A percentile compares a stretch with the other conserved stretches of the same genome.
These are phyloP conservation scores for Lanius ludovicianus DNA, from an alignment of 2,113 vertebrate species.

Conservation along the genomic window DNA sequence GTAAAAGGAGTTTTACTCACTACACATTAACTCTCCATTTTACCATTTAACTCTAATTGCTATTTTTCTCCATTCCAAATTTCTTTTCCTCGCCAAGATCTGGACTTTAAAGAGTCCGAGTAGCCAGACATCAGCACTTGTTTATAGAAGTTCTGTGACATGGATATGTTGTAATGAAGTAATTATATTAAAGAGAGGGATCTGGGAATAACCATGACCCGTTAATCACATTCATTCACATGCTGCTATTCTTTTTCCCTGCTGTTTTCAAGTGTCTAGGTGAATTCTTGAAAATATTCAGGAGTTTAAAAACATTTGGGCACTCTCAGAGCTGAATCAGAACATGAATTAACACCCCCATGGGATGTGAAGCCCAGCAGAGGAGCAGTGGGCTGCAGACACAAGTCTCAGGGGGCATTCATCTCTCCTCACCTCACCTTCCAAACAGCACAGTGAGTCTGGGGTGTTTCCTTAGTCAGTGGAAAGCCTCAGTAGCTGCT, in stretches of 20 bases:
- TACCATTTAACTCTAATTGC: slow-evolving; percentile 33
- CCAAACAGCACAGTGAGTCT: neutral
- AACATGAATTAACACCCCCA: neutral
- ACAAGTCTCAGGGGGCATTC: neutral
- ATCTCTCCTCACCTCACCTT: neutral
- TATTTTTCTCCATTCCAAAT: slow-evolving; percentile 1
- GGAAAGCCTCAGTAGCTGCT: neutral
- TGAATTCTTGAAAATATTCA: neutral
- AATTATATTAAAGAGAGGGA: slow-evolving; percentile 23
- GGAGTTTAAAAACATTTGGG: neutral
- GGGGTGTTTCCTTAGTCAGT: neutral
- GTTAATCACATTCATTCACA: neutral
- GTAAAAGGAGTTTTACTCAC: slow-evolving; percentile 12
- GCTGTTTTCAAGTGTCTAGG: neutral
- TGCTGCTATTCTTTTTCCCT: neutral
- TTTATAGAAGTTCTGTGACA: slow-evolving; percentile 17
- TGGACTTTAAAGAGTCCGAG: slow-evolving; percentile 16
- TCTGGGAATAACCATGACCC: slow-evolving; percentile 2
- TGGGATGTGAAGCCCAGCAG: neutral
- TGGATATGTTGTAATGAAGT: neutral
- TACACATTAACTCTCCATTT: slow-evolving; percentile 12
- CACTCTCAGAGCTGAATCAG: neutral
- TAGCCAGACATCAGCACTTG: neutral
- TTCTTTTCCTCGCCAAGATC: neutral
- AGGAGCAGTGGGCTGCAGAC: fast-evolving